phyloP scores from a whole-genome alignment of 1,140 invertebrate genomes.

The Papilio xuthus region DNA sequence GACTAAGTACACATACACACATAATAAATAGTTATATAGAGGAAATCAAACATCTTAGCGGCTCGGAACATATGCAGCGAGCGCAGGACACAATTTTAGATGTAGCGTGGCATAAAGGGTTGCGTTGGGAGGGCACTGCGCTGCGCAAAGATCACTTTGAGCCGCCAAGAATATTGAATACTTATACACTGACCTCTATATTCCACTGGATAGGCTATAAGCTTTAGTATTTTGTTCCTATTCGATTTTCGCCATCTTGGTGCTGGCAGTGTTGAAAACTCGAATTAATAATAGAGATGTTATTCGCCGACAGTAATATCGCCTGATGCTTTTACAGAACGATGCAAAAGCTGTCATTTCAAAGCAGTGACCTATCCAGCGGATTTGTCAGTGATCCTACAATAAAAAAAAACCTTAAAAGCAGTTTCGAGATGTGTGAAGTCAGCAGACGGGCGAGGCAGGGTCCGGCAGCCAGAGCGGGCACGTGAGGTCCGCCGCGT shows the following conservation, averaged over 20 bases:
- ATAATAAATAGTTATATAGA: not conserved
- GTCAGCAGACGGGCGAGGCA: constrained; percentile 58
- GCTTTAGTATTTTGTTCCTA: too few species aligned
- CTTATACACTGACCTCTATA: not conserved
- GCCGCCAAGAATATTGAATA: not conserved
- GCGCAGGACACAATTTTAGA: too few species aligned
- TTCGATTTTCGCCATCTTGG: not conserved
- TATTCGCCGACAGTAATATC: too few species aligned
- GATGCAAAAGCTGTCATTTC: too few species aligned
- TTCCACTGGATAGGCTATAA: not conserved
- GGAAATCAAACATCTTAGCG: not conserved
- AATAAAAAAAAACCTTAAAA: not conserved
- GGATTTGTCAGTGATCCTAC: not conserved
- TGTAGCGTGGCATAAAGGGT: too few species aligned
- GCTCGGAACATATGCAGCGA: too few species aligned
- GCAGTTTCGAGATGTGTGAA: not conserved
- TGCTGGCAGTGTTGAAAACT: not conserved
- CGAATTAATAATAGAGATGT: too few species aligned
- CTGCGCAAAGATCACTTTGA: too few species aligned
- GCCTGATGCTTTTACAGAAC: too few species aligned
- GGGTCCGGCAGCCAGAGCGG: constrained; percentile 56
- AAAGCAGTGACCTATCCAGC: not conserved
- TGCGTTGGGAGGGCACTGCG: too few species aligned
- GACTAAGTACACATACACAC: not conserved
- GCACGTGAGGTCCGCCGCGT: constrained; percentile 49